Evolutionary conservation across 2,888 invertebrate genomes (phyloP), one percentile per base, ranked within the genome.

Genomic region (Sceliomorpha sp.): DNA sequence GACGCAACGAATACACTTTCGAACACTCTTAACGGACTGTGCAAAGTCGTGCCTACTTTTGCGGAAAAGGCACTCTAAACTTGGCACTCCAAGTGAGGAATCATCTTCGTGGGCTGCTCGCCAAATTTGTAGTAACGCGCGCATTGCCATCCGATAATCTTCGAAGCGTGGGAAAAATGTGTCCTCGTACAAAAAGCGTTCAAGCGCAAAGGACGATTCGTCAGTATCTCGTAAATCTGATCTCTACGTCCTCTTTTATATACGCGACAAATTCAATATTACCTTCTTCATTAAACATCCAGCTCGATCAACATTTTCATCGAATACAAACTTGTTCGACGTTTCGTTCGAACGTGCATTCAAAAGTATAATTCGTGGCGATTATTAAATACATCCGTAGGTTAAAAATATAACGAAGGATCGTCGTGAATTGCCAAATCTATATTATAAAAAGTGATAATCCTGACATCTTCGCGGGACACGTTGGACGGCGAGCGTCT

Each of bases 401-500:
- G n/a, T 56, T 12, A 10, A 31, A 50, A 59, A 42, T 34, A 36
- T 34, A 12, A 24, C 55, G 24, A 5, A 7, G 40, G 50, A 59
- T 59, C 42, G 42, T 42, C 42, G 15, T 10, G 14, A 8, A 36
- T 13, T 8, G 8, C 3, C 9, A 26, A 20, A 7, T 44, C 27
- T 31, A 24, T 47, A 48, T 4, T 4, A 20, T 5, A 20, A 58
- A 58, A 48, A 32, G 26, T 40, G 17, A 40, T 29, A 58, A 15
- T 10, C 26, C 40, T 32, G 58, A 39, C 34, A n/a, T 44, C 27
- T 20, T 39, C 14, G 53, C 40, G 40, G 40, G 32, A 40, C 55
- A 34, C 34, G 8, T n/a, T 17, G 3, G 62, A 69, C 58, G 73
- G 70, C 71, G 67, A 70, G 68, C 59, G 63, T 56, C 50, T 70